These are phyloP conservation scores for Petrophora chlorosata DNA, from an alignment of 2,888 invertebrate genomes.

Conservation along the genomic window DNA sequence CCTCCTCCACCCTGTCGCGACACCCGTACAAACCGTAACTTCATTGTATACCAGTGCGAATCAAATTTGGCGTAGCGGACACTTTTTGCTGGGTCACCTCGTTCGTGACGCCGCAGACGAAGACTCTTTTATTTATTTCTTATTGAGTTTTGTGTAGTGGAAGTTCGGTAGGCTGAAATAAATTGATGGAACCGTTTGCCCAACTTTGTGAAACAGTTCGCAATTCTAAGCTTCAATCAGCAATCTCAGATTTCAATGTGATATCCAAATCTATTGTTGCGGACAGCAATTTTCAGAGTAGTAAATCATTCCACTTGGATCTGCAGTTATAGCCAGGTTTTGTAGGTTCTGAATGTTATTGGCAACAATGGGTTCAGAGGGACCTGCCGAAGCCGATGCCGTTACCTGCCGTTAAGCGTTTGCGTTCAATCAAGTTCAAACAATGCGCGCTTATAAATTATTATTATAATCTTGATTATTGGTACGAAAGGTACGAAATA, in stretches of 20 bases:
- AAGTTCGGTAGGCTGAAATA: not conserved
- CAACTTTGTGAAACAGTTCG: too few relatives aligned
- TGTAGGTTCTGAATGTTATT: too few relatives aligned
- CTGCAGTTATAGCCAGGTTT: too few relatives aligned
- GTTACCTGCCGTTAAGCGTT: too few relatives aligned
- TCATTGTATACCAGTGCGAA: constrained; percentile 74
- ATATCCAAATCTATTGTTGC: too few relatives aligned
- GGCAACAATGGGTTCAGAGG: constrained; percentile 14
- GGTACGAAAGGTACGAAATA: too few relatives aligned
- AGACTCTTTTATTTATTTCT: constrained; percentile 3
- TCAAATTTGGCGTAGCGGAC: constrained; percentile 67
- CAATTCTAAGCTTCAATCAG: too few relatives aligned
- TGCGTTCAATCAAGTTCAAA: constrained; percentile 23
- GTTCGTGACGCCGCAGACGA: constrained; percentile 1
- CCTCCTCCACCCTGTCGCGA: constrained; percentile 54
- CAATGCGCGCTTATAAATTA: constrained; percentile 5
- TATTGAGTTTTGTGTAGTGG: too few relatives aligned
- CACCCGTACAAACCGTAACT: constrained; percentile 73
- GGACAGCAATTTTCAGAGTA: constrained; percentile 3
- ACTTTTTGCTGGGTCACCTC: constrained; percentile 47
- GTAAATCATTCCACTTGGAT: constrained; percentile 18
- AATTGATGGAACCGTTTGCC: too few relatives aligned
- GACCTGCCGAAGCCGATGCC: too few relatives aligned
- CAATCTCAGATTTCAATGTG: constrained; percentile 3
- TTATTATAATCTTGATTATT: not conserved